Base-by-base conservation (phyloP, 2,888 invertebrate species). In the Polyploca ridens region DNA sequence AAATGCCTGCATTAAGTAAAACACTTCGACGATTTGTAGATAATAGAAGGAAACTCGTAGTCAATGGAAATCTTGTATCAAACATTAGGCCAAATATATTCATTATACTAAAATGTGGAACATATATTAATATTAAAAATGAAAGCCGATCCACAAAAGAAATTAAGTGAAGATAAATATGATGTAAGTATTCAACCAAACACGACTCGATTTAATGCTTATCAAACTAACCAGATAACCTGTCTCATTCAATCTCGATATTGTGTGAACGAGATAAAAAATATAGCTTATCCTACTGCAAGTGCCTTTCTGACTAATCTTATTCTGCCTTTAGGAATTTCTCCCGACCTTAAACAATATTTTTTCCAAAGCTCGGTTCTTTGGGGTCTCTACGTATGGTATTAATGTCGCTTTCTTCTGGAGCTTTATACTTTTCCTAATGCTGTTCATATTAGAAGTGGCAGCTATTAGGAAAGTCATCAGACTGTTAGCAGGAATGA, bases 381-480 rank as follows among this genome's bases (percentile, higher is more conserved):
- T 90, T 27, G 91, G 90, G 0, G 78, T 91, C 8, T 83, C 89
- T 0, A 71, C 77, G 0, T 76, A 75, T 27, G 83, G 85, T 1
- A 69, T 77, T 7, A 82, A 69, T 6, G 2, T 77, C 0, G 73
- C 80, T 0, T 70, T 85, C 3, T 57, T 59, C 3, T 82, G 84
- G 77, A 80, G 82, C 1, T 2, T 81, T 0, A 33, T 81, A 0
- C 65, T 88, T 14, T 69, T 90, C 1, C 1, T 77, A 0, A 72
- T 85, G 74, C 65, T 90, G 11, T 19, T 78, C 0, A 66, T 71
- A 0, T 74, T 87, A 27, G 89, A 83, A 69, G 49, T 74, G 0
- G 75, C 73, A 7, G 84, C 90, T 1, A 67, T 91, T 33, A 86
- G 85, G 85, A 90, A 82, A 62, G 63, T 90, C 0, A 66, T 83